Evolutionary conservation across 1,140 invertebrate genomes (phyloP).

Genomic region (Cydia amplana): DNA sequence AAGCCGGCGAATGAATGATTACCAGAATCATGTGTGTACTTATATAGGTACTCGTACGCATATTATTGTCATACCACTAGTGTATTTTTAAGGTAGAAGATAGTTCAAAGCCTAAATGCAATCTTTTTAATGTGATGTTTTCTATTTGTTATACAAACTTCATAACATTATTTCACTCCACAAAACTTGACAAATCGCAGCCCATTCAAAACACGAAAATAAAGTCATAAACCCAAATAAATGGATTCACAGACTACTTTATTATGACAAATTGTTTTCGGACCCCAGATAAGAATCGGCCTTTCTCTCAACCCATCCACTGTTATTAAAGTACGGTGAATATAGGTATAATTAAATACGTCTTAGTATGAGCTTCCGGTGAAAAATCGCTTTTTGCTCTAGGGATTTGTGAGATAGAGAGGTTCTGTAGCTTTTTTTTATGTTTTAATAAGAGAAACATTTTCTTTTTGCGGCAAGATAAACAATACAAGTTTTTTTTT

Average conservation of each 20-base stretch:
- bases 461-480: too few species aligned
- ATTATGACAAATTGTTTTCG: slow-evolving; percentile 27
- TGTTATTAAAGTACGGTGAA: slow-evolving; percentile 30
- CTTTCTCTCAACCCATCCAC: slow-evolving; percentile 30
- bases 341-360: slow-evolving; percentile 31
- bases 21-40: too few species aligned
- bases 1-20: too few species aligned
- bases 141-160: slow-evolving; percentile 8
- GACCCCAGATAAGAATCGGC: slow-evolving; percentile 14
- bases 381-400: not conserved
- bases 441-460: too few species aligned
- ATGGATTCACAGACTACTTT: slow-evolving; percentile 17
- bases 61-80: too few species aligned
- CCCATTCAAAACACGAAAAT: not conserved
- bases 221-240: not conserved
- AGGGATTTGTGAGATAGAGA: not conserved
- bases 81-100: too few species aligned
- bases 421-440: not conserved
- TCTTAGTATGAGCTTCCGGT: slow-evolving; percentile 17
- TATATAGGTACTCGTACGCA: too few species aligned
- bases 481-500: too few species aligned
- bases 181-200: slow-evolving; percentile 2
- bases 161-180: not conserved
- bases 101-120: not conserved
- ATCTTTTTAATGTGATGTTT: not conserved